phyloP scores from a whole-genome alignment of 1,140 invertebrate genomes.

The Magallana gigas region DNA sequence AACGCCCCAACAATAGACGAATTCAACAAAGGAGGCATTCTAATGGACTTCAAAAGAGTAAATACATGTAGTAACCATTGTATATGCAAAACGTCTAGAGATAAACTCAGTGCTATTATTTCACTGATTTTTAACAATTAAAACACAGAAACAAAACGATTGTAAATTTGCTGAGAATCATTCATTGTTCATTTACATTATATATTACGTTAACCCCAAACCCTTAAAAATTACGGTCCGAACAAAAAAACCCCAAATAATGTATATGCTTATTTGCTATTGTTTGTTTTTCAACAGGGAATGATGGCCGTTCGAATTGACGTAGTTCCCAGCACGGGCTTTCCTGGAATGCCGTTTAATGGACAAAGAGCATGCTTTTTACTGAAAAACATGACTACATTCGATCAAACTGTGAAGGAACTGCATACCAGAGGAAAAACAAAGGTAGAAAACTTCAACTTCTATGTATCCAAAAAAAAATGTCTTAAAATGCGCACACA shows the following conservation, averaged over 20 bases:
- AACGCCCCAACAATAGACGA: constrained; percentile 10
- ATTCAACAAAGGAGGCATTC: constrained; percentile 7
- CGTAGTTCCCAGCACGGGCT: not conserved
- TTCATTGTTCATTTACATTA: too few relatives aligned
- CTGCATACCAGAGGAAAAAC: not conserved
- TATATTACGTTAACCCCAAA: too few relatives aligned
- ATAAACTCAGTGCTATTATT: too few relatives aligned
- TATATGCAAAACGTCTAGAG: too few relatives aligned
- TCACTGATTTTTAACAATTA: too few relatives aligned
- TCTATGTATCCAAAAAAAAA: too few relatives aligned
- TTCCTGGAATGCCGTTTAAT: constrained; percentile 8
- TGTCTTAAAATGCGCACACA: too few relatives aligned
- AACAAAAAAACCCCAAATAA: too few relatives aligned
- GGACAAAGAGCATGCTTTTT: constrained; percentile 22
- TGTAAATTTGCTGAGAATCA: too few relatives aligned
- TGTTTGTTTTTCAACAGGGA: not conserved
- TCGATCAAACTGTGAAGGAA: constrained; percentile 29
- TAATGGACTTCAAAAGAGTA: constrained; percentile 38
- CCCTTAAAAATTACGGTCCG: too few relatives aligned
- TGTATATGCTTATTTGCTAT: too few relatives aligned
- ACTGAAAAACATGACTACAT: constrained; percentile 19
- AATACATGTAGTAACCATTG: not conserved
- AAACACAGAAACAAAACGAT: too few relatives aligned
- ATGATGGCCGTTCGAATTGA: constrained; percentile 26
- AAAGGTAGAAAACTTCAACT: not conserved